Evolutionary conservation across 1,140 invertebrate genomes (phyloP).

Genomic region (Macrosteles quadrilineatus): DNA sequence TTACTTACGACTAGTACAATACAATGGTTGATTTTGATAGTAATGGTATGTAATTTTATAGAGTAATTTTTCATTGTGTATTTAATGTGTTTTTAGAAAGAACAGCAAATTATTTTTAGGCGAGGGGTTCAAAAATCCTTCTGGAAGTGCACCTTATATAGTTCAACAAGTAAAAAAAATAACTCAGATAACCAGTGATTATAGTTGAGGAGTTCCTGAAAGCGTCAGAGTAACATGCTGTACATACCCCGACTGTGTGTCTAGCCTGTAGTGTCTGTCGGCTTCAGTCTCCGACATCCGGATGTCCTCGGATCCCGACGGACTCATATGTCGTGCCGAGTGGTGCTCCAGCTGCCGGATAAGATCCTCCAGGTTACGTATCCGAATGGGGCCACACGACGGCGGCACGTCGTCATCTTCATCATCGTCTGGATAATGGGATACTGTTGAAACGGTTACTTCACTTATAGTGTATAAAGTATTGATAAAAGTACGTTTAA

Average conservation of each 20-base stretch:
- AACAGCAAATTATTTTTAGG: too few relatives aligned
- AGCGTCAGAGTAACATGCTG: too few relatives aligned
- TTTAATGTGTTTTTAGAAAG: too few relatives aligned
- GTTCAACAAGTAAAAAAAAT: too few relatives aligned
- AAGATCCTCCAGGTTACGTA: slow-evolving; percentile 87
- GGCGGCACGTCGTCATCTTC: slow-evolving; percentile 68
- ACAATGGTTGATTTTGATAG: too few relatives aligned
- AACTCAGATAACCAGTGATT: too few relatives aligned
- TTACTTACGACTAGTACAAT: too few relatives aligned
- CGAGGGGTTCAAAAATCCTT: too few relatives aligned
- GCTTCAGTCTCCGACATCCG: slow-evolving; percentile 89
- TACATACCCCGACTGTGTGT: slow-evolving; percentile 66
- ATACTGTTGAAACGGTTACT: neutral
- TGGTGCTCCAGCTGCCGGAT: slow-evolving; percentile 85
- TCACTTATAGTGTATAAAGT: neutral
- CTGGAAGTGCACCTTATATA: too few relatives aligned
- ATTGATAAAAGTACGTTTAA: neutral
- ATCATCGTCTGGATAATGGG: slow-evolving; percentile 54
- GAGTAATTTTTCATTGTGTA: too few relatives aligned
- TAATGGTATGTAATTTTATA: too few relatives aligned
- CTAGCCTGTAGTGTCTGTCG: slow-evolving; percentile 83
- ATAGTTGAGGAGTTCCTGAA: too few relatives aligned
- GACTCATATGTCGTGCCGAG: slow-evolving; percentile 82
- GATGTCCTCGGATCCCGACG: slow-evolving; percentile 87
- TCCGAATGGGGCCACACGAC: slow-evolving; percentile 73